Evolutionary conservation across 1,140 invertebrate species (phyloP).

Genomic region (Rhagoletis pomonella): DNA sequence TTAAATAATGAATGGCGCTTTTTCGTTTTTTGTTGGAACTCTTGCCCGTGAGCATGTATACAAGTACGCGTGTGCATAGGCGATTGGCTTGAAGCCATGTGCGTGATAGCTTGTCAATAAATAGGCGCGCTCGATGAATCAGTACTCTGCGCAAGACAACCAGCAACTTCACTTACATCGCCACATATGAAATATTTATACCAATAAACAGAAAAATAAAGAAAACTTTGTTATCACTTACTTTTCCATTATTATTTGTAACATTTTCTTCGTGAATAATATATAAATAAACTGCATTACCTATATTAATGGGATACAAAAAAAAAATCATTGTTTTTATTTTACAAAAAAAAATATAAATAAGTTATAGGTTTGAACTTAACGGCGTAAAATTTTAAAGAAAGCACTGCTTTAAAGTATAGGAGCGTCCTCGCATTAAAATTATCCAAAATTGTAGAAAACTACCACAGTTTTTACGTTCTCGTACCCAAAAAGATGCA

Average conservation of each 20-base stretch:
- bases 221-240: slow-evolving; percentile 47
- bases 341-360: too few relatives aligned
- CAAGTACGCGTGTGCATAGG: neutral
- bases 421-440: too few relatives aligned
- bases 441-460: too few relatives aligned
- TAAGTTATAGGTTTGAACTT: too few relatives aligned
- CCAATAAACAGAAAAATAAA: slow-evolving; percentile 51
- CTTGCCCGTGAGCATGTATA: neutral
- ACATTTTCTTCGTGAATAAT: slow-evolving; percentile 34
- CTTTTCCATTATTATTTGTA: slow-evolving; percentile 34
- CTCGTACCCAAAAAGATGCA: too few relatives aligned
- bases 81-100: neutral
- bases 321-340: neutral
- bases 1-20: neutral
- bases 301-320: neutral
- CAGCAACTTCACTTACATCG: neutral
- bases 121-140: neutral
- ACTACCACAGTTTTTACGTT: too few relatives aligned
- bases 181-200: slow-evolving; percentile 28
- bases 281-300: slow-evolving; percentile 47
- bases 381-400: too few relatives aligned
- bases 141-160: neutral
- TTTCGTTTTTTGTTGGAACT: neutral
- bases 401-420: too few relatives aligned
- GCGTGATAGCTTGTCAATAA: neutral